Conservation (phyloP, 2,113 vertebrate genomes). For the Anolis carolinensis region DNA sequence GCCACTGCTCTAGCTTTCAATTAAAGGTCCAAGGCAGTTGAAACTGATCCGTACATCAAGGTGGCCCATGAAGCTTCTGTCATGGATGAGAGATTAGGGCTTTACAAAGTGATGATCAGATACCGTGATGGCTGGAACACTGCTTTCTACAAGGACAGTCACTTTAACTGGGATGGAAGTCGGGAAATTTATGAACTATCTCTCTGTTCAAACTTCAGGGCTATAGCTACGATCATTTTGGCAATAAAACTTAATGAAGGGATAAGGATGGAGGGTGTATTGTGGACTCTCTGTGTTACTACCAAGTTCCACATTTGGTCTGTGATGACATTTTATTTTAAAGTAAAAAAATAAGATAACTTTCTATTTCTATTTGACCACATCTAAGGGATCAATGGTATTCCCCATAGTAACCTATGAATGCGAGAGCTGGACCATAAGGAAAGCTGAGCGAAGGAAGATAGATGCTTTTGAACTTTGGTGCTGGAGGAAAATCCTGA, state of each 20-base stretch:
- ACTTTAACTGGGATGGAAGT: not conserved
- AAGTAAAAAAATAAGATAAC: slow-evolving; percentile 1
- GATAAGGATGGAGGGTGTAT: not conserved
- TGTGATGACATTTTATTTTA: not conserved
- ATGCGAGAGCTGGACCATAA: too few species aligned
- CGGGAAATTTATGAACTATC: slow-evolving; percentile 24
- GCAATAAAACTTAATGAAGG: slow-evolving; percentile 34
- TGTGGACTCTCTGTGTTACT: slow-evolving; percentile 23
- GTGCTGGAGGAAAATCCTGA: too few species aligned
- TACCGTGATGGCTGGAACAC: not conserved
- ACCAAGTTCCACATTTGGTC: not conserved
- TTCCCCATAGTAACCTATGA: too few species aligned
- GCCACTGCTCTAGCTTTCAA: not conserved
- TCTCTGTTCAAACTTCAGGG: slow-evolving; percentile 37
- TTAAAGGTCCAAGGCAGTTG: slow-evolving; percentile 7
- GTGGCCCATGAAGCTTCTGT: not conserved
- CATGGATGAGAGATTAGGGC: not conserved
- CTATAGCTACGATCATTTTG: slow-evolving; percentile 30
- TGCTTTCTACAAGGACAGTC: not conserved
- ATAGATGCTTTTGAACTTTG: too few species aligned
- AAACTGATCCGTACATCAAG: not conserved
- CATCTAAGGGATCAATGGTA: too few species aligned
- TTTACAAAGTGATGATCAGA: not conserved
- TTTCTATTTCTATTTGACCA: not conserved
- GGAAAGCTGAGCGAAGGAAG: too few species aligned